phyloP scores from a whole-genome alignment of 2,113 vertebrate species.

The Nannobrachium achirus region DNA sequence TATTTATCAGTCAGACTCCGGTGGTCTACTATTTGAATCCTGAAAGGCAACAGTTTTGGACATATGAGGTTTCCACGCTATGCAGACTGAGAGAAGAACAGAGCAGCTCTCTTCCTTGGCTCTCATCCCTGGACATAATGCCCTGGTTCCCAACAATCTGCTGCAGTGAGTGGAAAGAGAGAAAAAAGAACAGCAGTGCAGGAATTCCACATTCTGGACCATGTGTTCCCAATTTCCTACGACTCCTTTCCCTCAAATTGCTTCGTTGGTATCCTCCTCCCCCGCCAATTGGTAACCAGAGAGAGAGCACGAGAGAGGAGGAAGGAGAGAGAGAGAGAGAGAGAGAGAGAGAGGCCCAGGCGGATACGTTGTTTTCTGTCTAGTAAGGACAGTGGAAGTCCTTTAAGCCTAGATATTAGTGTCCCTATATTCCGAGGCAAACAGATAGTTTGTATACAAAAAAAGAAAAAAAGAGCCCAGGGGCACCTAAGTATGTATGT shows the following conservation, averaged over 20 bases:
- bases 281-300: constrained; percentile 27
- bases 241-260: constrained; percentile 34
- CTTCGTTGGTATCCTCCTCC: constrained; percentile 36
- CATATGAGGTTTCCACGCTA: not conserved
- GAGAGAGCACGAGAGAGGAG: constrained; percentile 17
- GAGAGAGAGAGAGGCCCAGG: not conserved
- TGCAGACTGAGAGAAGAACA: constrained; percentile 22
- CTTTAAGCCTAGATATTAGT: too few relatives aligned
- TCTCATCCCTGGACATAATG: constrained; percentile 47
- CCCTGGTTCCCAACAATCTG: constrained; percentile 57
- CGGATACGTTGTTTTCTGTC: not conserved
- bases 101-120: constrained; percentile 43
- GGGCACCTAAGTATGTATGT: too few relatives aligned
- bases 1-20: too few relatives aligned
- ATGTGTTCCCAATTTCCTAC: constrained; percentile 76
- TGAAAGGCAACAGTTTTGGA: too few relatives aligned
- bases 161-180: constrained; percentile 59
- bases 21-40: too few relatives aligned
- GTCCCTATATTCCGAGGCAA: too few relatives aligned
- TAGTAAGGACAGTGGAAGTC: not conserved
- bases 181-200: constrained; percentile 34
- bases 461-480: too few relatives aligned
- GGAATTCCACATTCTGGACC: constrained; percentile 66
- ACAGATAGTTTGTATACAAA: too few relatives aligned
- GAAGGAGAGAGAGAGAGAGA: not conserved